Base-by-base conservation (phyloP, 2,113 vertebrate species). In the Pyxicephalus adspersus region DNA sequence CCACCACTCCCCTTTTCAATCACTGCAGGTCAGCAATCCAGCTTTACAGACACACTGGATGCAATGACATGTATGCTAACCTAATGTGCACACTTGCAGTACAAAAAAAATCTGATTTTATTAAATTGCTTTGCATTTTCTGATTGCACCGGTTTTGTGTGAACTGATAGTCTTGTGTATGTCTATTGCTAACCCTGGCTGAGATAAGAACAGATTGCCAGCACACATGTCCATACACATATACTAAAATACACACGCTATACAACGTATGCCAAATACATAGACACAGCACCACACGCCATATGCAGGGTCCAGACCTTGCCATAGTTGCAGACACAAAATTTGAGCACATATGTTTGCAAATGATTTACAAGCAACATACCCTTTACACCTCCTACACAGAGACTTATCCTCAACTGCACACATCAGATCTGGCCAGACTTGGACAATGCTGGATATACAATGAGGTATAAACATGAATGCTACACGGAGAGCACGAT, bases 361-460 rank as follows among this genome's bases (percentile, higher is more conserved):
- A 64, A 55, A 73, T 17, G 50, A 26, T 73, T 52, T 20, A 31
- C 28, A 81, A 81, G 55, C 77, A 80, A 80, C 79, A 64, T 71
- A 73, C 17, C 68, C 29, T 26, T 74, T 54, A 73, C 68, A 64
- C 70, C 68, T 73, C 88, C 89, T 87, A 82, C 81, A 84, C 89
- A 88, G 90, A 86, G 88, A 91, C 87, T 91, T 90, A 92, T 93
- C 90, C 91, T 94, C 90, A 86, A 88, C 83, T 91, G 89, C 86
- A 86, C 82, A 87, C 85, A 84, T 38, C 45, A 52, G 22, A 54
- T 55, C 28, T 52, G 50, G 61, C n/a, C 76, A 25, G 13, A 77
- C 45, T 51, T 28, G 22, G 31, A 51, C 18, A 25, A 73, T 26
- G 3, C 8, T 9, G 38, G 38, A 3, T 60, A 34, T 28, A 60